Conservation (phyloP, 1,140 invertebrate genomes). For the Lutraria rhynchaena region DNA sequence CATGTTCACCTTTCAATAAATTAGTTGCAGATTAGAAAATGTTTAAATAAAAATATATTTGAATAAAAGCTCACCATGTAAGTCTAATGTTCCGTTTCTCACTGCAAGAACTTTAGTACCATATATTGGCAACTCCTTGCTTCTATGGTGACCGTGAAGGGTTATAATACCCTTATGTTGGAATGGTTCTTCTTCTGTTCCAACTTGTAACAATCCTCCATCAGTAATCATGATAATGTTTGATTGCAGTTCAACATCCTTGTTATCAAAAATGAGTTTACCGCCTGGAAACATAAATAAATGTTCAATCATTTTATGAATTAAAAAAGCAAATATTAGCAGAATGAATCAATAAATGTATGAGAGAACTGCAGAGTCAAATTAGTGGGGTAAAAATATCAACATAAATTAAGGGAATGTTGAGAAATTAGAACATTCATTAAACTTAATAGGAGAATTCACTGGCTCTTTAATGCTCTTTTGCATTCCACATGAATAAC, state of each 20-base stretch:
- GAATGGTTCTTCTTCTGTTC: conserved; percentile 77
- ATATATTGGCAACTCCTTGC: conserved; percentile 78
- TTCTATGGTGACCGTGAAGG: conserved; percentile 72
- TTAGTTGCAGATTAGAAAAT: no score
- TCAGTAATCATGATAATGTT: conserved; percentile 80
- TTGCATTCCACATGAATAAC: not conserved
- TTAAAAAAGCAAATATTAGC: no score
- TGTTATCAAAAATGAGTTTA: conserved; percentile 79
- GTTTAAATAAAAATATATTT: no score
- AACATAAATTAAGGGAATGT: no score
- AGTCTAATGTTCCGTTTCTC: conserved; percentile 76
- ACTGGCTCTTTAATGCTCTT: no score
- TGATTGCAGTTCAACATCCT: conserved; percentile 76
- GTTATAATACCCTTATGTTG: conserved; percentile 77
- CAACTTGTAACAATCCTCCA: conserved; percentile 78
- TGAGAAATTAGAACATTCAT: no score
- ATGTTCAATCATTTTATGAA: no score
- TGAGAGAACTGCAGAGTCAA: no score
- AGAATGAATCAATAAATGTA: not conserved
- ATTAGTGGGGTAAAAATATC: no score
- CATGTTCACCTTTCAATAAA: no score
- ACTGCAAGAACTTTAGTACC: conserved; percentile 78
- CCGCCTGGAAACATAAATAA: conserved; percentile 76
- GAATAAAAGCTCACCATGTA: conserved; percentile 74
- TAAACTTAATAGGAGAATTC: no score